Base-by-base conservation (phyloP, 2,888 invertebrate species). In the Eurytoma adleriae region DNA sequence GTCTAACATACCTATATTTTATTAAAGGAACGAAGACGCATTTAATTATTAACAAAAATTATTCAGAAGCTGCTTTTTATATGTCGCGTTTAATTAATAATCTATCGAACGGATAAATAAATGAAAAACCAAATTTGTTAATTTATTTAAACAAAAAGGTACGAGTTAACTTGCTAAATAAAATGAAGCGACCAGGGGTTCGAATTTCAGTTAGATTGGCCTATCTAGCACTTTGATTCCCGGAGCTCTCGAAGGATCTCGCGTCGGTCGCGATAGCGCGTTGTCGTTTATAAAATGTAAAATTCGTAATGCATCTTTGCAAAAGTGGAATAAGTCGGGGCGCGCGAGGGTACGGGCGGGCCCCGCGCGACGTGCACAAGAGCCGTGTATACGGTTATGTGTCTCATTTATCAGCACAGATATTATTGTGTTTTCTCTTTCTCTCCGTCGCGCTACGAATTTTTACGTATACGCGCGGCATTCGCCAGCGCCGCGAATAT, bases 371-470 rank as follows among this genome's bases (percentile, higher is more conserved):
- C 40, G 40, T 40, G 40, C 40, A 40, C 40, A 40, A 40, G 40
- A 85, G 82, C 85, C 89, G 86, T 88, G 90, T 89, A 89, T 14
- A 27, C 89, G 87, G 87, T 90, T 90, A 90, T 90, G 90, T 88
- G 87, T 88, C 88, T 88, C 89, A 89, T 90, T 90, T 89, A 89
- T 90, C 90, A 90, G 88, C 87, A 87, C 88, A 87, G 89, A 89
- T 90, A 90, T 90, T 90, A 89, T 90, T 90, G 88, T 87, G 85
- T 40, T n/a, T 52, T 61, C 57, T 18, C n/a, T 24, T 52, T 50
- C 61, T 54, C 14, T 87, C 86, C 86, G 85, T 85, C 86, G 86
- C 85, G 84, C 88, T 87, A 87, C 87, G 85, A 87, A 87, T 88
- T 89, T 89, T 89, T 76, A 10, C 50, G 48, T 61, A 88, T 88